Conservation (phyloP, 1,140 invertebrate species). For the Drosophila sproati region DNA sequence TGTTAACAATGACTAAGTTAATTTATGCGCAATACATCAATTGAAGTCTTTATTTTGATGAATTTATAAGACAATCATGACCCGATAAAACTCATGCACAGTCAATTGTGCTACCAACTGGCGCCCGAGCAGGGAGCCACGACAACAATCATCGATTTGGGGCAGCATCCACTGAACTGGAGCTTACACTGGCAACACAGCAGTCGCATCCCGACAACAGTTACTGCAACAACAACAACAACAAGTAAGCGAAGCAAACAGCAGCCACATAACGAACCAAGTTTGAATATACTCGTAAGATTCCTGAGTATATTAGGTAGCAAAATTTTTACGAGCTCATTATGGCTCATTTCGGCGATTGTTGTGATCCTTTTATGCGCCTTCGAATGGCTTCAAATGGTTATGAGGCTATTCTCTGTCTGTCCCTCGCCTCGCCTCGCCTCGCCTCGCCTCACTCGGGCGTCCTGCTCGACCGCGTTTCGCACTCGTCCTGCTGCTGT, state of each 20-base stretch:
- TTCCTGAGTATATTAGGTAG: conserved; percentile 84
- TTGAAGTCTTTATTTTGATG: conserved; percentile 25
- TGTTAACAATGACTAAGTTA: not conserved
- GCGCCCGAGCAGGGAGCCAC: conserved; percentile 18
- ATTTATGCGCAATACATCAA: not conserved
- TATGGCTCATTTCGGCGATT: conserved; percentile 85
- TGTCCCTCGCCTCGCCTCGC: conserved; percentile 51
- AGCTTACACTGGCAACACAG: conserved; percentile 21
- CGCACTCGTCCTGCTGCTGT: not conserved
- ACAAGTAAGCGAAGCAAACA: not conserved
- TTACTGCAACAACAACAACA: conserved; percentile 17
- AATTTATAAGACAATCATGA: conserved; percentile 36
- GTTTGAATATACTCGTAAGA: conserved; percentile 84
- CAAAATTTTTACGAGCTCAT: conserved; percentile 85
- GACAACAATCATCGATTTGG: conserved; percentile 31
- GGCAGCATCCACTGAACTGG: conserved; percentile 28
- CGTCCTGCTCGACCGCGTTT: conserved; percentile 46
- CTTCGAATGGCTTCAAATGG: conserved; percentile 84
- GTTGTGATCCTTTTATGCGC: conserved; percentile 85
- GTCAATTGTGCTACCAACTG: conserved; percentile 27
- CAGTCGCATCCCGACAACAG: conserved; percentile 35
- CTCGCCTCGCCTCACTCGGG: conserved; percentile 24
- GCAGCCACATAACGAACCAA: conserved; percentile 73
- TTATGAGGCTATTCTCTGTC: conserved; percentile 81
- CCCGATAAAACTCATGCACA: conserved; percentile 22